phyloP scores from a whole-genome alignment of 2,113 vertebrate species.

The Carettochelys insculpta region DNA sequence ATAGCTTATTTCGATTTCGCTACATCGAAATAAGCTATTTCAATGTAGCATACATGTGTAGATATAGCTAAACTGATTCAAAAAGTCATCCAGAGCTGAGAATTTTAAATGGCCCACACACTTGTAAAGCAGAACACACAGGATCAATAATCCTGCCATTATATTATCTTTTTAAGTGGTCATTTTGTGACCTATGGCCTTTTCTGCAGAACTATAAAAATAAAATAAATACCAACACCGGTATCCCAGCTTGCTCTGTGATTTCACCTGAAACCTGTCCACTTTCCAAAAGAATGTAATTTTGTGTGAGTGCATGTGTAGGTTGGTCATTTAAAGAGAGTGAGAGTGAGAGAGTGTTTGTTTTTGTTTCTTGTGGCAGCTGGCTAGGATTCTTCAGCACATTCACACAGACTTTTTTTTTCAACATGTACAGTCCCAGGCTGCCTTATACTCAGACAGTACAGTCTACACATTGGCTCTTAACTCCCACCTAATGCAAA shows the following conservation, averaged over 20 bases:
- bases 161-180: neutral
- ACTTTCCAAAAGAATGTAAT: neutral
- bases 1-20: no score
- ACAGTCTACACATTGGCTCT: neutral
- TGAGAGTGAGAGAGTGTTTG: neutral
- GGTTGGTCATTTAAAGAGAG: neutral
- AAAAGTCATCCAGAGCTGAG: neutral
- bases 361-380: neutral
- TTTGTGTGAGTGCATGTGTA: neutral
- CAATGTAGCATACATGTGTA: no score
- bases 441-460: neutral
- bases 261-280: slow-evolving; percentile 1
- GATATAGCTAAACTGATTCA: no score
- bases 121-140: neutral
- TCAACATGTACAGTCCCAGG: neutral
- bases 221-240: neutral
- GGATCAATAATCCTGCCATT: neutral
- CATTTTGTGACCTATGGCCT: neutral
- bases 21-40: no score
- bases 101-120: neutral
- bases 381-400: neutral
- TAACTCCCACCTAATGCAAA: neutral
- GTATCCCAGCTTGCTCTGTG: fast-evolving
- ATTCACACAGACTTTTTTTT: neutral
- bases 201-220: neutral